These are phyloP conservation scores for Cryptocephalus moraei DNA, from an alignment of 2,888 invertebrate genomes.

Conservation along the genomic window DNA sequence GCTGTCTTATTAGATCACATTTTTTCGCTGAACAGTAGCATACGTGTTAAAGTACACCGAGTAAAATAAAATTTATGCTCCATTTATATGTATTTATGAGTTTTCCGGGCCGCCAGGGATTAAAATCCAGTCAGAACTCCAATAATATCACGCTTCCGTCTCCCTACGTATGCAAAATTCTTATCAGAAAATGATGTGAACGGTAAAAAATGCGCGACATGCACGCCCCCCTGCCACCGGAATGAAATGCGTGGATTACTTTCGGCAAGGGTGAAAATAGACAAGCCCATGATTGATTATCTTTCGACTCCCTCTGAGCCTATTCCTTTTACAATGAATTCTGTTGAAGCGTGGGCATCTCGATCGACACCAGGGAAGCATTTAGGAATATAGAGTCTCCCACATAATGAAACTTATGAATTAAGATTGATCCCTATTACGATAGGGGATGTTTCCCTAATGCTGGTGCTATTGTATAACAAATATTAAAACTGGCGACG, in stretches of 20 bases:
- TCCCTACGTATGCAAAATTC: slow-evolving; percentile 24
- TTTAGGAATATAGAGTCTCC: too few species aligned
- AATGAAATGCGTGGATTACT: slow-evolving; percentile 30
- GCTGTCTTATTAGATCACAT: slow-evolving; percentile 2
- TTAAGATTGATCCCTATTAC: too few species aligned
- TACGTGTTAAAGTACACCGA: slow-evolving; percentile 14
- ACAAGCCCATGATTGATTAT: slow-evolving; percentile 29
- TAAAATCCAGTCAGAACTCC: slow-evolving; percentile 22
- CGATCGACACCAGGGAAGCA: too few species aligned
- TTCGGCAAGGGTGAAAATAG: slow-evolving; percentile 25
- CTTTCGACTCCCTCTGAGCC: slow-evolving; percentile 7
- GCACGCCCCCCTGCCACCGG: slow-evolving; percentile 16
- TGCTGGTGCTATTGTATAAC: too few species aligned
- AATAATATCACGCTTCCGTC: slow-evolving; percentile 20
- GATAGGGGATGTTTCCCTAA: too few species aligned
- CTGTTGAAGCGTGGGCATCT: too few species aligned
- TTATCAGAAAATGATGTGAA: slow-evolving; percentile 30
- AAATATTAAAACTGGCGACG: too few species aligned
- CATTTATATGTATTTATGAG: slow-evolving; percentile 28
- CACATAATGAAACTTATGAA: too few species aligned
- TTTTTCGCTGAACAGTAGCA: slow-evolving; percentile 7
- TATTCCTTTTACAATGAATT: slow-evolving; percentile 4
- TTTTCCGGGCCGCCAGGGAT: slow-evolving; percentile 21
- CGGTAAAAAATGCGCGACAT: slow-evolving; percentile 25
- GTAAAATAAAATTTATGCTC: slow-evolving; percentile 18